Base-by-base conservation (phyloP, 2,888 invertebrate species). In the Drosophila mulleri region DNA sequence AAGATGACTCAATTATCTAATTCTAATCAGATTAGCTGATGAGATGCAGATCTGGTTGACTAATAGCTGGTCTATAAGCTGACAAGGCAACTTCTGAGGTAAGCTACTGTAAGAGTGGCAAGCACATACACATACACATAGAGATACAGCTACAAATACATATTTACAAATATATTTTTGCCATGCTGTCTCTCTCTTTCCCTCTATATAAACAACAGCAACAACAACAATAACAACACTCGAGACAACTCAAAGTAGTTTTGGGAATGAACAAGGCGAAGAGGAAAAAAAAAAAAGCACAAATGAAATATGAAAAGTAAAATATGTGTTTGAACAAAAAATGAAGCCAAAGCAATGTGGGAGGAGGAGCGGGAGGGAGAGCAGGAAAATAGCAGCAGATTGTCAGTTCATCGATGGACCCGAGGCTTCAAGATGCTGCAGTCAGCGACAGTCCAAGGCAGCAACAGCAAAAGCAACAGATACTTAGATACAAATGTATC, bases 341-440 rank as follows among this genome's bases (percentile, higher is more conserved):
- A 54, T 26, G 39, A 54, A 41, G 54, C n/a, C 42, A 61, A 60
- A 26, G 44, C 11, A 32, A n/a, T n/a, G n/a, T n/a, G n/a, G n/a
- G 18, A 6, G 32, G 5, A 3, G 29, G 50, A 1, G 48, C 11
- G 18, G 20, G 9, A 8, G 35, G n/a, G 12, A 12, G 26, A 41
- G 7, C 5, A 23, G 23, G 35, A 29, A 59, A 39, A 39, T 47
- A 45, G 58, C 45, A 41, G 47, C 57, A 48, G 81, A 75, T 61
- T 69, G 68, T 68, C 67, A 68, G 72, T 69, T 63, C 75, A 68
- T 73, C 82, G 75, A 88, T 85, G 87, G 90, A 88, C 79, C 62
- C 59, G 60, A 57, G 67, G 58, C 73, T n/a, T 41, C 52, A 42
- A 42, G 58, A 23, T 39, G 62, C 61, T 75, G 75, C 75, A 75